A percentile compares a stretch with the other conserved stretches of the same genome.
phyloP scores from a whole-genome alignment of 2,888 invertebrate species.

The Ptychoptera albimana region DNA sequence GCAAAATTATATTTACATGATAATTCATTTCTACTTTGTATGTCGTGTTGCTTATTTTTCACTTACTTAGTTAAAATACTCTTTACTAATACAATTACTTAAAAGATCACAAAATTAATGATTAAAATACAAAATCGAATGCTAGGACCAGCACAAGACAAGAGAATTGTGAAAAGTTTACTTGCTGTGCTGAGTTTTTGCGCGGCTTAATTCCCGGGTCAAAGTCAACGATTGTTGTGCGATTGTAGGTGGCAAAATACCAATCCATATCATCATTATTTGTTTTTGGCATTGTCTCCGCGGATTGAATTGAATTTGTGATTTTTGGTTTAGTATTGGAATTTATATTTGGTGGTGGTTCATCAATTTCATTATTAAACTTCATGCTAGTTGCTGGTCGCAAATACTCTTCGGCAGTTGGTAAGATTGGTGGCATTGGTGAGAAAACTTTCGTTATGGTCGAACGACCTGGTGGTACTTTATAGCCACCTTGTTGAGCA shows the following conservation, averaged over 20 bases:
- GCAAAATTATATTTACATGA: too few relatives aligned
- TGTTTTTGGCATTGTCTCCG: slow-evolving; percentile 12
- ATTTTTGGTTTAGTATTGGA: slow-evolving; percentile 4
- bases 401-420: slow-evolving; percentile 28
- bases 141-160: too few relatives aligned
- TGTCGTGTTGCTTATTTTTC: too few relatives aligned
- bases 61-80: too few relatives aligned
- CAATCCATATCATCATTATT: slow-evolving; percentile 50
- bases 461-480: slow-evolving; percentile 31
- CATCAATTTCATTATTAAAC: not conserved
- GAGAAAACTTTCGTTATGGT: slow-evolving; percentile 43
- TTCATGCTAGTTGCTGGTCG: slow-evolving; percentile 16
- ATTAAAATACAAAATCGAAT: too few relatives aligned
- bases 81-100: too few relatives aligned
- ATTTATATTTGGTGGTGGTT: slow-evolving; percentile 1
- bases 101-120: too few relatives aligned
- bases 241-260: slow-evolving; percentile 75
- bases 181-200: not conserved
- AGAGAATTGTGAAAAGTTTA: too few relatives aligned
- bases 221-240: not conserved
- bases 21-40: too few relatives aligned
- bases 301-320: not conserved
- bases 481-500: slow-evolving; percentile 29
- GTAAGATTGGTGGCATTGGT: slow-evolving; percentile 22
- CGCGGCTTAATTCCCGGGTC: not conserved